Conservation (phyloP, 2,888 invertebrate species). For the Drosophila sordidapex region DNA sequence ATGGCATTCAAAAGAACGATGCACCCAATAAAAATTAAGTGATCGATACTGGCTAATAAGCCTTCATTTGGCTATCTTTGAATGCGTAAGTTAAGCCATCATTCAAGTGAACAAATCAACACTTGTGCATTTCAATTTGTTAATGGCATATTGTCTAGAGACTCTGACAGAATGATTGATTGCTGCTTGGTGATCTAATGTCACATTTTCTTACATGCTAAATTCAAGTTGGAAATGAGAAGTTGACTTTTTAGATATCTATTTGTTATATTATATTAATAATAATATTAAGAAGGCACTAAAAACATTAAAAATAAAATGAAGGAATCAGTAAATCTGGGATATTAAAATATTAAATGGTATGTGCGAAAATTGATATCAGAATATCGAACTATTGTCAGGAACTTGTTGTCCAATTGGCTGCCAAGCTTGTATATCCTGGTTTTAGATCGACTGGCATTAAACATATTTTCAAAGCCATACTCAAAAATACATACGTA, state of each 20-base stretch:
- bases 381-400: background rate
- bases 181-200: background rate
- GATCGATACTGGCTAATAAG: background rate
- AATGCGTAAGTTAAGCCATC: background rate
- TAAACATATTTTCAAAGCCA: background rate
- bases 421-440: no score
- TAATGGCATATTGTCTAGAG: background rate
- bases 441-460: no score
- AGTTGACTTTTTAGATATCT: background rate
- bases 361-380: rapidly evolving
- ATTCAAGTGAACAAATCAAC: background rate
- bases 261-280: no score
- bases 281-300: background rate
- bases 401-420: no score
- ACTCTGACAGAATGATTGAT: background rate
- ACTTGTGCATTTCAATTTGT: background rate
- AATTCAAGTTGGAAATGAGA: background rate
- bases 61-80: background rate
- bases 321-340: background rate
- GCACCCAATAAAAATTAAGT: background rate
- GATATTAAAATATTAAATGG: background rate
- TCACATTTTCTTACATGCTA: background rate
- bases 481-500: background rate
- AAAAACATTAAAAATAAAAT: background rate
- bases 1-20: background rate